Evolutionary conservation across 2,113 vertebrate genomes (phyloP), one percentile per base, ranked within the genome.

Genomic region (Clarias macrocephalus): DNA sequence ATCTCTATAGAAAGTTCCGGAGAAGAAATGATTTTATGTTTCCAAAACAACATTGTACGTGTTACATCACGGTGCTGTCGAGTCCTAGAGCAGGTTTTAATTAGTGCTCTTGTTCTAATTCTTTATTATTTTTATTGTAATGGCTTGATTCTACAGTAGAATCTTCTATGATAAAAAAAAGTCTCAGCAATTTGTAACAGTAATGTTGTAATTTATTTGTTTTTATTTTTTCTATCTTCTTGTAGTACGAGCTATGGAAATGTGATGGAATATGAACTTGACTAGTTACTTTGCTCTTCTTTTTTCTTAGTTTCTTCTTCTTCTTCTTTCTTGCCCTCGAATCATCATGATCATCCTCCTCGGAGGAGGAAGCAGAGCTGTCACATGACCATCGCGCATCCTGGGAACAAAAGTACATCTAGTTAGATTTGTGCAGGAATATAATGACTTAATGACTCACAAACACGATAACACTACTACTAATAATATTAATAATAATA

Each of bases 351-450:
- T 79, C 84, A 5, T 65, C 73, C 15, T 56, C 52, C 5, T 73
- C 63, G 4, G 85, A 84, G 54, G 84, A 86, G n/a, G 84, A 88
- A 7, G 48, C 52, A 25, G 88, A 89, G 73, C 88, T 86, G 88
- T 86, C 88, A 80, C 59, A 56, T 83, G 88, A 86, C 81, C 88
- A 83, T 1, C 0, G 85, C 0, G 73, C 28, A 5, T 65, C 72
- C 88, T 89, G 54, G n/a, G 33, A 63, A 85, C 19, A 5, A 48
- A 23, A 23, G 9, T 4, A 8, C 2, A 6, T 1, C 6, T 6
- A 12, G 13, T 66, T 66, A 28, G 16, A 33, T 1, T 0, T 33
- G n/a, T 8, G 28, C 66, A 2, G 33, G 66, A 15, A 72, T 37
- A 16, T 3, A 37, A 37, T 9, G 19, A 48, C 48, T 48, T 7